phyloP scores from a whole-genome alignment of 2,797 vertebrate genomes.

The Coccyzus lansbergi region DNA sequence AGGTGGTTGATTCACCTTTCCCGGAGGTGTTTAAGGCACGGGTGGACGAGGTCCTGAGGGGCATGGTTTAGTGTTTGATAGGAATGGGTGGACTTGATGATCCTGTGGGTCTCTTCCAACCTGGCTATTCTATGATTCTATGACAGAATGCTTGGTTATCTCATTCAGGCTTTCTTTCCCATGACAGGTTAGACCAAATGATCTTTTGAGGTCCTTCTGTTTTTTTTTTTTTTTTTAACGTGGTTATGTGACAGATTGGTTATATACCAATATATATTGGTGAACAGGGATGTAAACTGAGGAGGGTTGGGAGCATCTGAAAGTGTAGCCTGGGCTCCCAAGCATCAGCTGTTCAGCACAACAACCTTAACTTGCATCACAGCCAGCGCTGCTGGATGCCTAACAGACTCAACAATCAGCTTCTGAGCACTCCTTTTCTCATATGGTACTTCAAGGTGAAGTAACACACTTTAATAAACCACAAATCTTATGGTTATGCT shows the following conservation, averaged over 20 bases:
- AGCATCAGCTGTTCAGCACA: background rate
- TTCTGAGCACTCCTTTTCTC: background rate
- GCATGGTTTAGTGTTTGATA: too few relatives aligned
- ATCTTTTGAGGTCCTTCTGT: background rate
- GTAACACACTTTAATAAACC: background rate
- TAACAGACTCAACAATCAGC: accelerated
- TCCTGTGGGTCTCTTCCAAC: too few relatives aligned
- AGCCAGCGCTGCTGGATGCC: background rate
- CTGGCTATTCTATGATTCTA: too few relatives aligned
- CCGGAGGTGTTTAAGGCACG: too few relatives aligned
- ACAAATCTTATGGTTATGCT: background rate
- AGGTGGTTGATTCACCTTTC: too few relatives aligned
- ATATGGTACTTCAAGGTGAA: background rate
- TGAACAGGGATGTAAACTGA: background rate
- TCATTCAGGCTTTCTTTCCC: background rate
- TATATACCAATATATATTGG: background rate
- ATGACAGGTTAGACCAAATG: background rate
- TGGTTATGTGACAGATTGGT: background rate
- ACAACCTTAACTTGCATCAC: background rate
- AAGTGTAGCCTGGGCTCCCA: background rate
- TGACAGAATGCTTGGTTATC: background rate
- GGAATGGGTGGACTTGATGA: too few relatives aligned
- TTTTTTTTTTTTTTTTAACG: background rate
- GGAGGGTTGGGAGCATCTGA: background rate
- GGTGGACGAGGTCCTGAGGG: too few relatives aligned